A percentile compares a stretch with the other conserved stretches of the same genome.
These are phyloP conservation scores for Natator depressus DNA, from an alignment of 2,113 vertebrate genomes.

Conservation along the genomic window DNA sequence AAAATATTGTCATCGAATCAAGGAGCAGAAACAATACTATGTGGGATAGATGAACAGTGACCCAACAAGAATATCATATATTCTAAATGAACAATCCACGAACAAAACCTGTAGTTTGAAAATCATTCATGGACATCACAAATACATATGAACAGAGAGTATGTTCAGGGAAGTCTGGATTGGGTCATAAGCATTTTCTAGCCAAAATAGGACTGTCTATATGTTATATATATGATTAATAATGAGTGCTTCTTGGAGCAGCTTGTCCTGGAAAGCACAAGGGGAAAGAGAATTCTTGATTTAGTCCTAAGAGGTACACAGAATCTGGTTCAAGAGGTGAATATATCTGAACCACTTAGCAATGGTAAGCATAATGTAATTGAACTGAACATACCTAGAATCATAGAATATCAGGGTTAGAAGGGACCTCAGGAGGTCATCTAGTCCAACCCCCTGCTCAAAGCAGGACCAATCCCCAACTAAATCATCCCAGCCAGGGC, in stretches of 20 bases:
- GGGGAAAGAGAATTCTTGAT: neutral
- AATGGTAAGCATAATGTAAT: neutral
- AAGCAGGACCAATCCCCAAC: too few species aligned
- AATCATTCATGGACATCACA: slow-evolving; percentile 37
- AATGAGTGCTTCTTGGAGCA: neutral
- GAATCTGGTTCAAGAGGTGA: neutral
- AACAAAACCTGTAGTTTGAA: slow-evolving; percentile 27
- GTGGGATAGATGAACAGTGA: slow-evolving; percentile 43
- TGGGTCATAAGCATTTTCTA: slow-evolving; percentile 40
- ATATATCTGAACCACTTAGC: neutral
- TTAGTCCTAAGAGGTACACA: neutral
- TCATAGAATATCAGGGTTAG: too few species aligned
- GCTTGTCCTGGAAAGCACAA: neutral
- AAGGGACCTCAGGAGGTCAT: too few species aligned
- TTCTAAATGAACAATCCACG: neutral
- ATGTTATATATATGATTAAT: neutral
- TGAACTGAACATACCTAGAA: neutral
- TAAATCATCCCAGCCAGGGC: too few species aligned
- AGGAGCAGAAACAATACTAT: neutral
- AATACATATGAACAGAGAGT: slow-evolving; percentile 10
- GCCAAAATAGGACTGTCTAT: slow-evolving; percentile 52
- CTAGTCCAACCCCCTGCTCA: too few species aligned
- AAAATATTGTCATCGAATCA: slow-evolving; percentile 44
- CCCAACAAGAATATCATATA: slow-evolving; percentile 47
- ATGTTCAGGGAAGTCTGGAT: slow-evolving; percentile 17